Evolutionary conservation across 2,888 invertebrate genomes (phyloP).

Genomic region (Drosophila borealis): DNA sequence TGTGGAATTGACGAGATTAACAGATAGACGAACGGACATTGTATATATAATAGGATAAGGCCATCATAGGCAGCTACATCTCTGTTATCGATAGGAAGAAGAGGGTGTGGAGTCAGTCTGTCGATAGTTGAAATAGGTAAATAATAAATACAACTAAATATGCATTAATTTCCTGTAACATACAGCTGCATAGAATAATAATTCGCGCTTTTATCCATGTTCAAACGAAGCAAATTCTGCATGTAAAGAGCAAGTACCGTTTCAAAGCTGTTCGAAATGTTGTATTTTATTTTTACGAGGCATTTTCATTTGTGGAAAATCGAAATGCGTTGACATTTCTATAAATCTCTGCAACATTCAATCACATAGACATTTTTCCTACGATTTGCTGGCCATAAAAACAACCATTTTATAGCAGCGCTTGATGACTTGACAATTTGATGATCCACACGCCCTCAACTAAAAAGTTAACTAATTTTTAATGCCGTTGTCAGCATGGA

Average conservation of each 20-base stretch:
- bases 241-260: neutral
- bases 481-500: slow-evolving; percentile 41
- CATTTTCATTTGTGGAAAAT: slow-evolving; percentile 18
- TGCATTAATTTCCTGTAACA: neutral
- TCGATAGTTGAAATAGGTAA: too few relatives aligned
- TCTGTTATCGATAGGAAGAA: too few relatives aligned
- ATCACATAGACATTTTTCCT: slow-evolving; percentile 45
- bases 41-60: too few relatives aligned
- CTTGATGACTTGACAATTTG: slow-evolving; percentile 56
- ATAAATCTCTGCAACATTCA: slow-evolving; percentile 45
- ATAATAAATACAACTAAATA: too few relatives aligned
- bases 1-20: too few relatives aligned
- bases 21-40: too few relatives aligned
- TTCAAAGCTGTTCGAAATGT: neutral
- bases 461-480: slow-evolving; percentile 70
- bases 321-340: slow-evolving; percentile 35
- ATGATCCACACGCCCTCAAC: slow-evolving; percentile 34
- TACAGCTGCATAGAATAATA: neutral
- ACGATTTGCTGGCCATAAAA: slow-evolving; percentile 64
- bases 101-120: too few relatives aligned
- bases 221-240: neutral
- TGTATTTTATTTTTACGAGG: slow-evolving; percentile 2
- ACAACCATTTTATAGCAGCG: slow-evolving; percentile 62
- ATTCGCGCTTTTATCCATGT: neutral
- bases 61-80: too few relatives aligned